A percentile compares a stretch with the other conserved stretches of the same genome.
phyloP scores from a whole-genome alignment of 2,797 vertebrate species.

The Carapus acus region DNA sequence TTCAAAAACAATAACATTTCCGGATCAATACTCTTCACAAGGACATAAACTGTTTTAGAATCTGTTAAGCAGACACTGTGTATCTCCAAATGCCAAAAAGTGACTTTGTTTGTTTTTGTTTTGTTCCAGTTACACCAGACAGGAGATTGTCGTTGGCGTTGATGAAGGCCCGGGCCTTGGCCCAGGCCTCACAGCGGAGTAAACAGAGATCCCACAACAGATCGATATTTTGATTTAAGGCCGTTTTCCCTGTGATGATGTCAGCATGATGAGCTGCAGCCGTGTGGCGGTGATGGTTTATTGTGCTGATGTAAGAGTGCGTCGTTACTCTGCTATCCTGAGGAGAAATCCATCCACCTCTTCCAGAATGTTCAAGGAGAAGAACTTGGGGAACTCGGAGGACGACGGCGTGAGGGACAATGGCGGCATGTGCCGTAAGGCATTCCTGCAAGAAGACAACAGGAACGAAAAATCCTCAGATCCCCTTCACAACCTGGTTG shows the following conservation, averaged over 20 bases:
- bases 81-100: no score
- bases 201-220: not conserved
- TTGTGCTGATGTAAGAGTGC: constrained; percentile 13
- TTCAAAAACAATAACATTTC: no score
- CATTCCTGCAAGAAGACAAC: constrained; percentile 75
- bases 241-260: constrained; percentile 23
- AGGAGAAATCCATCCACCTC: constrained; percentile 96
- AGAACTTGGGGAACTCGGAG: constrained; percentile 90
- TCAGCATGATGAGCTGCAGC: constrained; percentile 27
- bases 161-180: no score
- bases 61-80: no score
- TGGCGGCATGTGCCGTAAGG: constrained; percentile 93
- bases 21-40: no score
- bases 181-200: constrained; percentile 8
- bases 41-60: no score
- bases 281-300: constrained; percentile 9
- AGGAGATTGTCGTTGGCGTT: constrained; percentile 3
- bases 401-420: constrained; percentile 87
- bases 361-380: constrained; percentile 90
- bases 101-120: no score
- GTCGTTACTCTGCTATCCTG: constrained; percentile 89
- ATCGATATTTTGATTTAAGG: constrained; percentile 30
- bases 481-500: no score
- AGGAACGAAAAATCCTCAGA: constrained; percentile 7
- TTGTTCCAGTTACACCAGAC: no score